Evolutionary conservation across 2,797 vertebrate species (phyloP).

Genomic region (Enteromius unitaeniatus): DNA sequence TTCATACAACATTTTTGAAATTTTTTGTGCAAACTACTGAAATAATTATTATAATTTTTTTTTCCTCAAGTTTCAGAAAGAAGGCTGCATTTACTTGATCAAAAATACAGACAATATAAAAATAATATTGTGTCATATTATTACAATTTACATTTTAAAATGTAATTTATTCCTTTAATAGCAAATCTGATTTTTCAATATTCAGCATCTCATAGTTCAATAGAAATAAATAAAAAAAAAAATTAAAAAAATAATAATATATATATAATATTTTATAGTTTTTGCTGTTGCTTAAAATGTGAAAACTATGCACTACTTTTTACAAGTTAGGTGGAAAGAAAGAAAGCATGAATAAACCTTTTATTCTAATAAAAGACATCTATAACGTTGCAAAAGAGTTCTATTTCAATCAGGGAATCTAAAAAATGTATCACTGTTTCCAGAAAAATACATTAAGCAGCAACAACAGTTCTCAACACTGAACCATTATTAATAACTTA

Average conservation of each 20-base stretch:
- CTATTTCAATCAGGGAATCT: neutral
- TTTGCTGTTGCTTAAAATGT: neutral
- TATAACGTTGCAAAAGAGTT: neutral
- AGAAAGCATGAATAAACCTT: too few species aligned
- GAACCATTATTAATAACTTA: neutral
- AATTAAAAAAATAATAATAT: too few species aligned
- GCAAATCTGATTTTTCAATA: neutral
- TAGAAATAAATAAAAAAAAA: neutral
- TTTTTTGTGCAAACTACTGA: neutral
- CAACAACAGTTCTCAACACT: neutral
- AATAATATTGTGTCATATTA: neutral
- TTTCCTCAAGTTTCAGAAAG: neutral
- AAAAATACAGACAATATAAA: neutral
- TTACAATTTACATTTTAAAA: neutral
- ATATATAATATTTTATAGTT: neutral
- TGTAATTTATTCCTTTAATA: neutral
- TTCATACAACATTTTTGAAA: too few species aligned
- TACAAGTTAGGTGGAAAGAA: neutral
- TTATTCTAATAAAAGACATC: neutral
- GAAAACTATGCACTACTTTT: neutral
- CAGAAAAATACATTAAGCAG: neutral
- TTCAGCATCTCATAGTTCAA: neutral
- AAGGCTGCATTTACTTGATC: neutral
- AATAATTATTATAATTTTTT: neutral
- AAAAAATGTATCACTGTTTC: neutral